Conservation (phyloP, 1,140 invertebrate genomes). For the Atta cephalotes region DNA sequence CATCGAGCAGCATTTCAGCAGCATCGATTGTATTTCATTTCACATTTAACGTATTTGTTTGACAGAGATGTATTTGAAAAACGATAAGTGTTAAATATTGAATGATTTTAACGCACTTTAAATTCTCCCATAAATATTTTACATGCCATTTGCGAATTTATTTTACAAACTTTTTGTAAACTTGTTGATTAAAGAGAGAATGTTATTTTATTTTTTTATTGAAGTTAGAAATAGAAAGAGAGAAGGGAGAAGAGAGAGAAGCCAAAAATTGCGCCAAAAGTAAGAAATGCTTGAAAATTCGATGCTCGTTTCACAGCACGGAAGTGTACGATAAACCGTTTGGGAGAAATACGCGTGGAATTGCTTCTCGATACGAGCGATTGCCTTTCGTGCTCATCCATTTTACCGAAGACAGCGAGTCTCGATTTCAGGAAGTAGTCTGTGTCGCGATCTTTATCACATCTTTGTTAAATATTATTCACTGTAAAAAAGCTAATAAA, state of each 20-base stretch:
- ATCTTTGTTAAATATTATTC: neutral
- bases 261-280: slow-evolving; percentile 32
- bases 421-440: slow-evolving; percentile 10
- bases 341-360: slow-evolving; percentile 42
- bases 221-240: neutral
- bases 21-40: slow-evolving; percentile 10
- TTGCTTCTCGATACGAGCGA: slow-evolving; percentile 44
- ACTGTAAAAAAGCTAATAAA: neutral
- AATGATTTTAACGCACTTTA: neutral
- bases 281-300: slow-evolving; percentile 49
- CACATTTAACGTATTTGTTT: slow-evolving; percentile 8
- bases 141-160: neutral
- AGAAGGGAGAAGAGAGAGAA: neutral
- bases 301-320: slow-evolving; percentile 40
- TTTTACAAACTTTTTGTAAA: neutral
- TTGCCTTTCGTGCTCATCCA: slow-evolving; percentile 1
- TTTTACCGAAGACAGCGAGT: slow-evolving; percentile 29
- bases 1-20: too few species aligned
- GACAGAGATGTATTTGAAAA: neutral
- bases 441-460: slow-evolving; percentile 1
- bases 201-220: slow-evolving; percentile 6
- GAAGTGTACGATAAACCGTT: slow-evolving; percentile 48
- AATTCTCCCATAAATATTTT: neutral
- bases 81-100: neutral
- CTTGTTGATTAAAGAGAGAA: neutral